A percentile compares a stretch with the other conserved stretches of the same genome.
phyloP scores from a whole-genome alignment of 1,140 invertebrate species.

The Cephus cinctus region DNA sequence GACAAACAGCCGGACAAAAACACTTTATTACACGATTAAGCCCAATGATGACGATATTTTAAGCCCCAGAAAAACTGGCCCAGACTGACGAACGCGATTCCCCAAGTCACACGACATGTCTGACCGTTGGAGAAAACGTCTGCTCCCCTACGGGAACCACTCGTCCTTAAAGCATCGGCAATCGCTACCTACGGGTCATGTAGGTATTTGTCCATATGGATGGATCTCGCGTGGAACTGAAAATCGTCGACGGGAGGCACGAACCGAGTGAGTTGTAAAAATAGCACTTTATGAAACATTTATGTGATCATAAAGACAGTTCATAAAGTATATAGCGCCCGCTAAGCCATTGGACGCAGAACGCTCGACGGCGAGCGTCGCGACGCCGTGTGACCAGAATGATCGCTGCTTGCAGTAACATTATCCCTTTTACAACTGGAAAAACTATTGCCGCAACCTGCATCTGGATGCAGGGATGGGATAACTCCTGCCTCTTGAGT shows the following conservation, averaged over 20 bases:
- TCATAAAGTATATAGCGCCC: not conserved
- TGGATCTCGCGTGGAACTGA: too few species aligned
- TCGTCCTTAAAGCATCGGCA: too few species aligned
- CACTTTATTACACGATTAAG: constrained; percentile 50
- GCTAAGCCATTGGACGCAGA: not conserved
- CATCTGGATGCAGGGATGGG: too few species aligned
- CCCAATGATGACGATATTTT: constrained; percentile 41
- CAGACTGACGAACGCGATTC: not conserved
- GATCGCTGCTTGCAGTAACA: not conserved
- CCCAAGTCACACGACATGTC: not conserved
- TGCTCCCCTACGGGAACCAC: not conserved
- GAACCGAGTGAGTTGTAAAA: not conserved
- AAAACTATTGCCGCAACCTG: too few species aligned
- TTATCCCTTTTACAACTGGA: not conserved
- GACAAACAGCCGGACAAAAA: constrained; percentile 46
- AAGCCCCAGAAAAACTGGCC: constrained; percentile 24
- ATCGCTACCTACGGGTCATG: too few species aligned
- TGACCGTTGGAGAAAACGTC: not conserved
- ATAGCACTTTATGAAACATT: not conserved
- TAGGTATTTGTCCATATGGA: too few species aligned
- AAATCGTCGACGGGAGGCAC: too few species aligned
- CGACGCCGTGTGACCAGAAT: not conserved
- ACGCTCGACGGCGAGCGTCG: not conserved
- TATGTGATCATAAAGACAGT: not conserved
- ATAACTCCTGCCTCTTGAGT: too few species aligned